Evolutionary conservation across 2,888 invertebrate genomes (phyloP).

Genomic region (Nemapogon koenigi): DNA sequence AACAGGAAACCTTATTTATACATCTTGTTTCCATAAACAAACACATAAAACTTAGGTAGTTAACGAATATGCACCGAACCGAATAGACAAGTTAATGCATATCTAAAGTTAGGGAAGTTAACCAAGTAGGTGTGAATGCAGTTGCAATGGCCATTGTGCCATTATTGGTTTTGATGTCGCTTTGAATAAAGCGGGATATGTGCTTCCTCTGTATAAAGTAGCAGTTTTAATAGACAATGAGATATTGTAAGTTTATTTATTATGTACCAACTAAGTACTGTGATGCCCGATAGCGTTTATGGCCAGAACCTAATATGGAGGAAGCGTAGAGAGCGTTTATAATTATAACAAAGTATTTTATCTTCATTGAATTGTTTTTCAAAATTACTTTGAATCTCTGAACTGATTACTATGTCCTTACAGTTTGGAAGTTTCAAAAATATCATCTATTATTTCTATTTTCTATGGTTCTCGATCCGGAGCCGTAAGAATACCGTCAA

Average conservation of each 20-base stretch:
- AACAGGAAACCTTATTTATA: too few relatives aligned
- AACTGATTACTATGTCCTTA: too few relatives aligned
- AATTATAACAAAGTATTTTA: too few relatives aligned
- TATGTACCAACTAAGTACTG: background rate
- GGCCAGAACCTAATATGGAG: background rate
- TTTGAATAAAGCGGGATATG: conserved; percentile 7
- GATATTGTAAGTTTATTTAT: conserved; percentile 3
- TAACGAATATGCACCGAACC: conserved; percentile 8
- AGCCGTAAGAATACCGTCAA: too few relatives aligned
- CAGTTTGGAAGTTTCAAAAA: too few relatives aligned
- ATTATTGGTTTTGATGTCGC: conserved; percentile 29
- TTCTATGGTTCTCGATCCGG: too few relatives aligned
- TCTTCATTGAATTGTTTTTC: too few relatives aligned
- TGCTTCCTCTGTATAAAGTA: conserved; percentile 2
- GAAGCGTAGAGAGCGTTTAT: too few relatives aligned
- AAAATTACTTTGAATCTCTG: too few relatives aligned
- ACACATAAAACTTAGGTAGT: conserved; percentile 1
- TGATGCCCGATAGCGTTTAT: conserved; percentile 2
- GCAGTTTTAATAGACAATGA: conserved; percentile 6
- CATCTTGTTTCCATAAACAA: background rate
- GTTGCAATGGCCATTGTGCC: conserved; percentile 34
- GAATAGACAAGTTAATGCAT: conserved; percentile 7
- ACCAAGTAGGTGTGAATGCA: conserved; percentile 6
- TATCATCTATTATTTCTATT: too few relatives aligned
- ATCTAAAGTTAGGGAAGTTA: conserved; percentile 3